These are phyloP conservation scores for Suncus etruscus DNA, from an alignment of 2,113 vertebrate genomes.

Conservation along the genomic window DNA sequence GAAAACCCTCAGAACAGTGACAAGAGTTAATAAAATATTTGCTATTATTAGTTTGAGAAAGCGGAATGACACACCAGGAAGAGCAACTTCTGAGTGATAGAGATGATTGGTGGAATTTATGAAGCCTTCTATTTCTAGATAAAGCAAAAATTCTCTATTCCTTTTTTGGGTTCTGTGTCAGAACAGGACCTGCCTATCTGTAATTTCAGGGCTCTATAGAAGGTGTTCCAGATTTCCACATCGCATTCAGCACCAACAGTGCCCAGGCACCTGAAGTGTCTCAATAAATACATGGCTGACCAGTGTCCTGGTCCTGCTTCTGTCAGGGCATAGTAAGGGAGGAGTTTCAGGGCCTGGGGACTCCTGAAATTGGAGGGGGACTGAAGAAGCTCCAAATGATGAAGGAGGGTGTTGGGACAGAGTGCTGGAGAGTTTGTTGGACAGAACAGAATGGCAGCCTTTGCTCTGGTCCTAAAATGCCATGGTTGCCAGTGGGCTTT, in stretches of 20 bases:
- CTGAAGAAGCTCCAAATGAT: not conserved
- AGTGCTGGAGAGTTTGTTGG: not conserved
- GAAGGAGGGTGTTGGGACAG: not conserved
- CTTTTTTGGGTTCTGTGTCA: slow-evolving; percentile 5
- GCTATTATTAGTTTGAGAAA: slow-evolving; percentile 43
- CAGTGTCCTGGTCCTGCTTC: not conserved
- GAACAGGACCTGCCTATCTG: not conserved
- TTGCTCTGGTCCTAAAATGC: not conserved
- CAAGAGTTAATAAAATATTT: not conserved
- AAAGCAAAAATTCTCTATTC: slow-evolving; percentile 22
- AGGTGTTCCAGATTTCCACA: not conserved
- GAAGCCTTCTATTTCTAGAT: slow-evolving; percentile 37
- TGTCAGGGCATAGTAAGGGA: not conserved
- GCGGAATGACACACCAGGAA: not conserved
- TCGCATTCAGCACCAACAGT: not conserved
- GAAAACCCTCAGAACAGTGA: slow-evolving; percentile 7
- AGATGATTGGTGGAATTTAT: not conserved
- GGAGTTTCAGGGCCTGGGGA: not conserved
- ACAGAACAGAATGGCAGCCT: not conserved
- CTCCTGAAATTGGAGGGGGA: slow-evolving; percentile 5
- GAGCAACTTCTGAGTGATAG: not conserved
- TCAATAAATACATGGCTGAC: not conserved
- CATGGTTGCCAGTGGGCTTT: not conserved
- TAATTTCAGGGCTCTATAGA: slow-evolving; percentile 20
- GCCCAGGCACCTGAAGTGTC: not conserved